A percentile compares a stretch with the other conserved stretches of the same genome.
These are phyloP conservation scores for Diuraphis noxia DNA, from an alignment of 1,140 invertebrate genomes.

Conservation along the genomic window DNA sequence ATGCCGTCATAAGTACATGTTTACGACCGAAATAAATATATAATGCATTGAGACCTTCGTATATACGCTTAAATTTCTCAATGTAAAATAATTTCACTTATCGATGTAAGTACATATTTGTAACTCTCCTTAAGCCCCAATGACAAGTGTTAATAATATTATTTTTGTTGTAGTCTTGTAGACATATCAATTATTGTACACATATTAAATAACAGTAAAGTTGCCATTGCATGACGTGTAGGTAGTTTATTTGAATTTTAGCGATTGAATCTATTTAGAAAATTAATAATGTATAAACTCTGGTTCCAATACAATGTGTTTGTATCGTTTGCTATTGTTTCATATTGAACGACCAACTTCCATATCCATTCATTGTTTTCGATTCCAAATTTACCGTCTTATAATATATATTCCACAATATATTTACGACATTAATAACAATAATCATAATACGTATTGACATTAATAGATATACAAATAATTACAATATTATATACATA, in stretches of 20 bases:
- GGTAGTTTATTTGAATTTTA: neutral
- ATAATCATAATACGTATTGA: neutral
- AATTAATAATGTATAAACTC: neutral
- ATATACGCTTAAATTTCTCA: neutral
- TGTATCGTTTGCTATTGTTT: neutral
- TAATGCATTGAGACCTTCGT: neutral
- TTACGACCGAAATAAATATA: neutral
- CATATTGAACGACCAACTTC: neutral
- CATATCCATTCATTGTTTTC: neutral
- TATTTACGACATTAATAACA: neutral
- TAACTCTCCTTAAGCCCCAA: neutral
- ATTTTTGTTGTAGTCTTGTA: no score
- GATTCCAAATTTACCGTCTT: neutral
- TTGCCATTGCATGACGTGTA: neutral
- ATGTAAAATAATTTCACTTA: neutral
- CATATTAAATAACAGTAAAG: neutral
- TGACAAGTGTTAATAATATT: neutral
- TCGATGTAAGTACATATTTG: neutral
- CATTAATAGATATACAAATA: neutral
- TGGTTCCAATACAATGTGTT: neutral
- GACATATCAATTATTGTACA: no score
- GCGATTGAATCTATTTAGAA: neutral
- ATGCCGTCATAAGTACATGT: neutral
- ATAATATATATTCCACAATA: neutral
- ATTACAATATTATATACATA: neutral